Percentiles rank a stretch among this genome's conserved stretches.
Evolutionary conservation across 2,797 vertebrate species (phyloP).

Genomic region (Etheostoma perlongum): DNA sequence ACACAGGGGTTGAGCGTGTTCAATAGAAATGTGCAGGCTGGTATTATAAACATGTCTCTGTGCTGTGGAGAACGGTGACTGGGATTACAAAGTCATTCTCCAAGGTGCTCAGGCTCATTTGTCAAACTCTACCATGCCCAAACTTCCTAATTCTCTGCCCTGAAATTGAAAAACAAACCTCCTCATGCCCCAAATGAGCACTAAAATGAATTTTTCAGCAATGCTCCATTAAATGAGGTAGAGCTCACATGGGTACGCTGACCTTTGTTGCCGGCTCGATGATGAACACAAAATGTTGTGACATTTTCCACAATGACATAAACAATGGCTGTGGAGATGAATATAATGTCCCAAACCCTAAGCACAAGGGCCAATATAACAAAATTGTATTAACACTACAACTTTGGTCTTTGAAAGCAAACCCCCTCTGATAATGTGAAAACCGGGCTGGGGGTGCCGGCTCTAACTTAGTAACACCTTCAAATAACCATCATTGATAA

Average conservation of each 20-base stretch:
- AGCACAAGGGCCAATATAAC: neutral
- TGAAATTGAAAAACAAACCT: conserved; percentile 12
- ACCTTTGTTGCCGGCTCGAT: conserved; percentile 42
- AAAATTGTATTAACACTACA: conserved; percentile 12
- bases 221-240: conserved; percentile 12
- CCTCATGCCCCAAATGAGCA: conserved; percentile 19
- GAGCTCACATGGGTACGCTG: conserved; percentile 18
- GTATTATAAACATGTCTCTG: conserved; percentile 31
- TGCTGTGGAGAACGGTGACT: conserved; percentile 18
- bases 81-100: conserved; percentile 14
- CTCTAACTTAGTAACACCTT: neutral
- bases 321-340: conserved; percentile 20
- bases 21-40: conserved; percentile 25
- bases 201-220: conserved; percentile 31
- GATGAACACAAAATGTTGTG: conserved; percentile 35
- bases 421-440: neutral
- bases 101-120: conserved; percentile 38
- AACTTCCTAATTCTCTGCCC: conserved; percentile 21
- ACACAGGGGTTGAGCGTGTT: conserved; percentile 27
- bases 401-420: conserved; percentile 26
- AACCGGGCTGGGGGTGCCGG: neutral
- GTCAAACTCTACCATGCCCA: conserved; percentile 34
- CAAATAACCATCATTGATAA: no score
- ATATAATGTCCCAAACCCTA: conserved; percentile 2
- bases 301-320: conserved; percentile 46